Evolutionary conservation across 2,888 invertebrate species (phyloP), one percentile per base, ranked within the genome.

Genomic region (Shargacucullia verbasci): DNA sequence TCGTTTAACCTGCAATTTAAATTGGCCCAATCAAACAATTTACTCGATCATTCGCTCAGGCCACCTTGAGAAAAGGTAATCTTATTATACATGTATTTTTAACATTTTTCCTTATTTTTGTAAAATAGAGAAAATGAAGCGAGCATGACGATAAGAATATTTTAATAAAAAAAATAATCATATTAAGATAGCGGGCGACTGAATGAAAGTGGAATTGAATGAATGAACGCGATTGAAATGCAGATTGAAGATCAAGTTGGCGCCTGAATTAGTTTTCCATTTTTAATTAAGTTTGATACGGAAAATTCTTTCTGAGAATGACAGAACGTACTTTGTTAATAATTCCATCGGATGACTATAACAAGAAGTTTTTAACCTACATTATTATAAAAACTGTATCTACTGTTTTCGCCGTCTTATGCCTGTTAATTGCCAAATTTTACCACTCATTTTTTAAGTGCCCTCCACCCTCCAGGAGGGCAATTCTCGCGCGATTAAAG

Each of bases 51-150:
- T 15, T 34, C 34, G 11, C 25, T 43, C 13, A 10, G 20, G 7
- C 7, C 11, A 31, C 20, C 46, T 15, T 58, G 13, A 37, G 12
- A 46, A 27, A 6, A 50, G n/a, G 20, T 43, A 46, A 50, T 43
- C 31, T 13, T 47, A 43, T 43, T 20, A 39, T 14, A 61, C 7
- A 27, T 29, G 31, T 29, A 1, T 29, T 29, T 29, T 4, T 9
- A n/a, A 20, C 11, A 1, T 10, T 37, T 35, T 63, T 52, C 29
- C 41, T 63, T 12, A 15, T 62, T 47, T 39, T 38, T 35, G 10
- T n/a, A 13, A 46, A 37, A 49, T 20, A 15, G 10, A 7, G 11
- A 8, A 43, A 31, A 47, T 15, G 11, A 31, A 37, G 38, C 10
- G 5, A 56, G 7, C 1, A n/a, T 13, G n/a, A 33, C 31, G 49